Percentiles rank a stretch among this genome's conserved stretches.
phyloP scores from a whole-genome alignment of 2,113 vertebrate genomes.

The Smithornis capensis region DNA sequence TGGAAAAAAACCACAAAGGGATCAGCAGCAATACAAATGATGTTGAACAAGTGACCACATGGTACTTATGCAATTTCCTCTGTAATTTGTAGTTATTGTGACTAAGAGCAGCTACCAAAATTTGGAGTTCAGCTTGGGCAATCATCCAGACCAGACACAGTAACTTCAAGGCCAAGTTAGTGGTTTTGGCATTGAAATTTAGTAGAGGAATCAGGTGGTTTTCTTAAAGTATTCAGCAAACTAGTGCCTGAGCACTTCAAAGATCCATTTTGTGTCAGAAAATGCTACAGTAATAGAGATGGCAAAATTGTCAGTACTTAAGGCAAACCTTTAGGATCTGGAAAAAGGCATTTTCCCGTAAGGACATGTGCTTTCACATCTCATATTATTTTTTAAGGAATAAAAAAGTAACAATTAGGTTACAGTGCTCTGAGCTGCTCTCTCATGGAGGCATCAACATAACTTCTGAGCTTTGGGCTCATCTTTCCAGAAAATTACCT shows the following conservation, averaged over 20 bases:
- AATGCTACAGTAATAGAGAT: background rate
- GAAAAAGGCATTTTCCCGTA: background rate
- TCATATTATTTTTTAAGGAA: background rate
- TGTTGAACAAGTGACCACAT: background rate
- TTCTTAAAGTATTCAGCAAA: background rate
- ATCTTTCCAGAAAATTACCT: background rate
- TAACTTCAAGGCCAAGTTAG: background rate
- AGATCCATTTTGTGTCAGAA: background rate
- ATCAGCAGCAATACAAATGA: background rate
- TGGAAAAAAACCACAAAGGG: background rate
- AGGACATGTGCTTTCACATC: background rate
- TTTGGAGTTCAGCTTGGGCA: background rate
- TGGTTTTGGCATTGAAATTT: background rate
- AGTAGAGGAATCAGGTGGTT: background rate
- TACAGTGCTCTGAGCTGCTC: background rate
- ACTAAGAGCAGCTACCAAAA: background rate
- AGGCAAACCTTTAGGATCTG: background rate
- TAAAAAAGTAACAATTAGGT: background rate
- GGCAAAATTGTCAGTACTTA: background rate
- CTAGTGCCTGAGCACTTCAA: background rate
- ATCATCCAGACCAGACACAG: background rate
- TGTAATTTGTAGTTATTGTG: background rate
- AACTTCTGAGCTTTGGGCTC: background rate
- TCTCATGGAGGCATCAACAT: background rate
- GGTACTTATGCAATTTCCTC: background rate